Conservation (phyloP, 2,888 invertebrate species). For the Petrolisthes cinctipes region DNA sequence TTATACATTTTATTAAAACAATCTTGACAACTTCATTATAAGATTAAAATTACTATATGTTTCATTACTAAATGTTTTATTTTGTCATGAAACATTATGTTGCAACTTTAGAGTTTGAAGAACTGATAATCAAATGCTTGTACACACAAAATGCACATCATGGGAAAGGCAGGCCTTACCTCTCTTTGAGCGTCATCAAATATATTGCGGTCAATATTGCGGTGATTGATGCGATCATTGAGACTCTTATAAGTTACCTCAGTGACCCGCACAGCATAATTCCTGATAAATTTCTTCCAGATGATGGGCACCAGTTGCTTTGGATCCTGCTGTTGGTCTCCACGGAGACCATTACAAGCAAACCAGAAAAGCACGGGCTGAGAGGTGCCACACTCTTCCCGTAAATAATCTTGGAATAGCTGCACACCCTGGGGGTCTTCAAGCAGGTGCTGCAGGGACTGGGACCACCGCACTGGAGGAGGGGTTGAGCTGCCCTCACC, state of each 20-base stretch:
- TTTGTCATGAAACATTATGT: too few relatives aligned
- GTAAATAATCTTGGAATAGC: conserved; percentile 58
- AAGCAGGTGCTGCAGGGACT: conserved; percentile 60
- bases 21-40: too few relatives aligned
- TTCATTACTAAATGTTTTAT: too few relatives aligned
- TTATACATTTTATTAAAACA: too few relatives aligned
- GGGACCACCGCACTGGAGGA: conserved; percentile 60
- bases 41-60: too few relatives aligned
- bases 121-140: too few relatives aligned
- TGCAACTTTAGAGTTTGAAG: too few relatives aligned
- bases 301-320: conserved; percentile 82
- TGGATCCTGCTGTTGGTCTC: conserved; percentile 78
- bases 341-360: conserved; percentile 82
- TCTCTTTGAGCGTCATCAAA: conserved; percentile 61
- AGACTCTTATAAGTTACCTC: conserved; percentile 85
- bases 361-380: conserved; percentile 81
- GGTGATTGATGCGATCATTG: conserved; percentile 78
- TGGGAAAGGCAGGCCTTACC: conserved; percentile 7
- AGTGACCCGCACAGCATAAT: conserved; percentile 84
- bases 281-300: conserved; percentile 76
- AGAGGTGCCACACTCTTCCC: conserved; percentile 60
- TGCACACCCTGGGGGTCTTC: conserved; percentile 58
- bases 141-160: too few relatives aligned
- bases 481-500: conserved; percentile 57
- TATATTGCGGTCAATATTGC: conserved; percentile 77